phyloP scores from a whole-genome alignment of 2,113 vertebrate genomes.

The Sylvia atricapilla region DNA sequence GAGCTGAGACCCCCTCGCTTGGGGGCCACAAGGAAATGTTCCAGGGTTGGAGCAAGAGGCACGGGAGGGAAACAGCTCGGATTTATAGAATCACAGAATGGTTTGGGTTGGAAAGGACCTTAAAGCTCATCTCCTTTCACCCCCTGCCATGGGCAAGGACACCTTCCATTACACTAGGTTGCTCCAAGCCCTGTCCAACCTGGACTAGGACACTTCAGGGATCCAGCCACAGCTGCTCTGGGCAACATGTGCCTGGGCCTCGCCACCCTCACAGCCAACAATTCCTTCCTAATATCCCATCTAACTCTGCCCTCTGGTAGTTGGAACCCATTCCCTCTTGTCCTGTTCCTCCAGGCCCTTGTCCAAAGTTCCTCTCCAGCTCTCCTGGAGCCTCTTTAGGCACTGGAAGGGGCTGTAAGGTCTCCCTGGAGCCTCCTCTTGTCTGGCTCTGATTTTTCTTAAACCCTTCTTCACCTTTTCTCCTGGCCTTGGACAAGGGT shows the following conservation, averaged over 20 bases:
- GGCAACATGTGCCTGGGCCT: background rate
- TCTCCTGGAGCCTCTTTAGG: background rate
- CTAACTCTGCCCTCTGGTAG: background rate
- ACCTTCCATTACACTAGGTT: background rate
- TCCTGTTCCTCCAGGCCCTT: background rate
- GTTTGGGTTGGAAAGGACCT: background rate
- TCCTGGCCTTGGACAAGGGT: accelerated
- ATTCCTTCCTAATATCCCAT: background rate
- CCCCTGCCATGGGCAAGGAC: background rate
- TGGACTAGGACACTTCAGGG: background rate
- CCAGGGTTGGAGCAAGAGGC: background rate
- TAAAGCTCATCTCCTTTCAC: background rate
- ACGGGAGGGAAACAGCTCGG: background rate
- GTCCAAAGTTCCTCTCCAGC: background rate
- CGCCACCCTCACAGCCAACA: accelerated
- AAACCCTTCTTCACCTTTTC: background rate
- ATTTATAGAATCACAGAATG: background rate
- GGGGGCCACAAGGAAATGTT: background rate
- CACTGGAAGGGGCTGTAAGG: background rate
- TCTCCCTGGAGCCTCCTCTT: background rate
- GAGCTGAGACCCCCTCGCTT: accelerated
- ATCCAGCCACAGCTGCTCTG: background rate
- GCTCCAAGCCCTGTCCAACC: background rate
- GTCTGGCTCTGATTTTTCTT: background rate
- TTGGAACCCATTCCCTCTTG: background rate